Percentiles rank a stretch among this genome's conserved stretches.
Conservation (phyloP, 2,797 vertebrate genomes). For the Typhlichthys eigenmanni region DNA sequence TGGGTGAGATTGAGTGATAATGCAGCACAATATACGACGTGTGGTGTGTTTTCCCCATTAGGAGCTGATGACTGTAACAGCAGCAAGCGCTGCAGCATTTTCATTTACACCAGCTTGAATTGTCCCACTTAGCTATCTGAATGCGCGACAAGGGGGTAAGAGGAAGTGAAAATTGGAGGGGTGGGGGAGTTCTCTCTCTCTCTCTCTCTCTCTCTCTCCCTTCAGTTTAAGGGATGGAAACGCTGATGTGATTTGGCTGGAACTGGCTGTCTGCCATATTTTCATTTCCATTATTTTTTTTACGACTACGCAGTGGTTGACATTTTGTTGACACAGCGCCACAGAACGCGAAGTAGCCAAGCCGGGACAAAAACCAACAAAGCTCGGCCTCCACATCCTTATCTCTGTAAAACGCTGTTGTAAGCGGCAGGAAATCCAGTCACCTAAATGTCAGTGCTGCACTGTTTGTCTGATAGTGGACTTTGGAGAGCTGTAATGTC, state of each 20-base stretch:
- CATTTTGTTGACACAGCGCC: conserved; percentile 45
- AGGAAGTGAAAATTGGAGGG: not conserved
- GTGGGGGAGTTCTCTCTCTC: not conserved
- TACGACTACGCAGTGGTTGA: conserved; percentile 19
- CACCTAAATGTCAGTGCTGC: conserved; percentile 34
- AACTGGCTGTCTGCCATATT: conserved; percentile 39
- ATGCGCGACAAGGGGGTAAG: conserved; percentile 14
- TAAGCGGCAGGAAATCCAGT: conserved; percentile 39
- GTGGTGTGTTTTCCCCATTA: conserved; percentile 34
- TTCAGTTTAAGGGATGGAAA: conserved; percentile 21
- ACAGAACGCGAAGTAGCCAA: conserved; percentile 26
- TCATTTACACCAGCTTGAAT: conserved; percentile 52
- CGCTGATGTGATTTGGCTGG: conserved; percentile 37
- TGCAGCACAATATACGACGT: conserved; percentile 22
- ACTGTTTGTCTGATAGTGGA: conserved; percentile 20
- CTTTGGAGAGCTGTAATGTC: conserved; percentile 34
- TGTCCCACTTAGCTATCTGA: conserved; percentile 43
- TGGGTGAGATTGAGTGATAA: conserved; percentile 41
- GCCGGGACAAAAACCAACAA: conserved; percentile 21
- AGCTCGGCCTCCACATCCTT: conserved; percentile 29
- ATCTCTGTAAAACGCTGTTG: conserved; percentile 50
- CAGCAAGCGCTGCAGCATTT: conserved; percentile 33
- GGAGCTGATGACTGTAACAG: conserved; percentile 39
- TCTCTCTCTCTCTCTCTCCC: not conserved
- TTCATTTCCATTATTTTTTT: conserved; percentile 18